Conservation (phyloP, 2,113 vertebrate species). For the Otis tarda region DNA sequence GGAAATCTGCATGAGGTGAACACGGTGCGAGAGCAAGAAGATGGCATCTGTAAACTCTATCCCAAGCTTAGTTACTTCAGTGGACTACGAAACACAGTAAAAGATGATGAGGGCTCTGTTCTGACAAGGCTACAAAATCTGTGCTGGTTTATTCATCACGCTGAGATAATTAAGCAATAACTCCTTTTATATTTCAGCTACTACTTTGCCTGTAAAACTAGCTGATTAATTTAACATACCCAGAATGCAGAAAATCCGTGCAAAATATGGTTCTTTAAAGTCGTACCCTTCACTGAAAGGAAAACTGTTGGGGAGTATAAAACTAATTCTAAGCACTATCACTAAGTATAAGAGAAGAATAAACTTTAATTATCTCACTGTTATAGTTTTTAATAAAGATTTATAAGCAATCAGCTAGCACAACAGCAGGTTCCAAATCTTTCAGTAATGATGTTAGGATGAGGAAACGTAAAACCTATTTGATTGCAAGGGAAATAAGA, state of each 20-base stretch:
- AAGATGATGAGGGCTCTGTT: background rate
- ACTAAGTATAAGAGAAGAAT: background rate
- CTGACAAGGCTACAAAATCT: background rate
- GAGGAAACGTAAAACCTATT: background rate
- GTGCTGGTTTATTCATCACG: background rate
- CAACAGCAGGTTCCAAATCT: background rate
- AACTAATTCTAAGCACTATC: background rate
- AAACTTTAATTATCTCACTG: background rate
- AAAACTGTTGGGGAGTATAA: background rate
- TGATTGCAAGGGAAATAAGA: background rate
- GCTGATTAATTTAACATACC: background rate
- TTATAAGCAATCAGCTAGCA: background rate
- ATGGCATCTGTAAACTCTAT: background rate
- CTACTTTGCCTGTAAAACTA: background rate
- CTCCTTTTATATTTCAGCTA: background rate
- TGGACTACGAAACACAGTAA: background rate
- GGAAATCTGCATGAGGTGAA: background rate
- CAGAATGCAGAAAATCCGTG: background rate
- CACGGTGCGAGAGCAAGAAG: background rate
- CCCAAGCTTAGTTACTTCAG: background rate
- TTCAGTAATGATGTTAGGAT: background rate
- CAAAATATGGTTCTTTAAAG: background rate
- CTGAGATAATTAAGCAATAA: background rate
- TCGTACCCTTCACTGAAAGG: background rate
- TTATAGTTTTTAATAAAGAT: background rate